phyloP scores from a whole-genome alignment of 2,797 vertebrate species.

The Syndactyla subalaris region DNA sequence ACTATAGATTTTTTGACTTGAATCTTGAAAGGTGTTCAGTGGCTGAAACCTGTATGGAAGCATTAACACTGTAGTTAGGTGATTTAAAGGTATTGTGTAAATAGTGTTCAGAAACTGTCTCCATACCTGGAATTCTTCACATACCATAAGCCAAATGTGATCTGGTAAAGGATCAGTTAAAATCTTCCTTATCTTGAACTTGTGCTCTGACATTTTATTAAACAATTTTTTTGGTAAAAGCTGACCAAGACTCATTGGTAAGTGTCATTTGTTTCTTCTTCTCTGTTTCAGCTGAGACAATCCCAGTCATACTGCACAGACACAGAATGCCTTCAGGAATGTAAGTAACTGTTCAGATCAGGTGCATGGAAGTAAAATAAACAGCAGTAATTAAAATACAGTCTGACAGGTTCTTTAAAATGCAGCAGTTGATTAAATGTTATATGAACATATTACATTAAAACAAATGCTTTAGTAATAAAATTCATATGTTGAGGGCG shows the following conservation, averaged over 20 bases:
- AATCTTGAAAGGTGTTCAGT: not conserved
- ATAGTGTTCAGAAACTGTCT: not conserved
- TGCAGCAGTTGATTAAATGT: not conserved
- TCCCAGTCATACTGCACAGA: constrained; percentile 95
- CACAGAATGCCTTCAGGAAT: constrained; percentile 85
- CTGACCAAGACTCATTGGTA: not conserved
- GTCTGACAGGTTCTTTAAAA: not conserved
- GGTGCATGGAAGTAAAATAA: not conserved
- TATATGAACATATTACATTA: not conserved
- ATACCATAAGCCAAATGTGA: not conserved
- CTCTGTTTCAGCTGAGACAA: constrained; percentile 89
- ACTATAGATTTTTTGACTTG: not conserved
- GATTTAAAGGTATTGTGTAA: not conserved
- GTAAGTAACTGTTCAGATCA: constrained; percentile 73
- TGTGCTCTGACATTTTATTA: not conserved
- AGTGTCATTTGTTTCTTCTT: constrained; percentile 38
- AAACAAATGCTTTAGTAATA: not conserved
- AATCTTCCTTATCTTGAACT: not conserved
- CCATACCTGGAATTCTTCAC: not conserved
- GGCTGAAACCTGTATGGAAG: not conserved
- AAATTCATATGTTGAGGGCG: not conserved
- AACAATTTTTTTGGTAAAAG: not conserved
- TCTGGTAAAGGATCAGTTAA: not conserved
- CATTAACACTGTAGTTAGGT: not conserved
- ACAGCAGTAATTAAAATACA: not conserved